phyloP scores from a whole-genome alignment of 1,140 invertebrate species.

The Papilio polyxenes region DNA sequence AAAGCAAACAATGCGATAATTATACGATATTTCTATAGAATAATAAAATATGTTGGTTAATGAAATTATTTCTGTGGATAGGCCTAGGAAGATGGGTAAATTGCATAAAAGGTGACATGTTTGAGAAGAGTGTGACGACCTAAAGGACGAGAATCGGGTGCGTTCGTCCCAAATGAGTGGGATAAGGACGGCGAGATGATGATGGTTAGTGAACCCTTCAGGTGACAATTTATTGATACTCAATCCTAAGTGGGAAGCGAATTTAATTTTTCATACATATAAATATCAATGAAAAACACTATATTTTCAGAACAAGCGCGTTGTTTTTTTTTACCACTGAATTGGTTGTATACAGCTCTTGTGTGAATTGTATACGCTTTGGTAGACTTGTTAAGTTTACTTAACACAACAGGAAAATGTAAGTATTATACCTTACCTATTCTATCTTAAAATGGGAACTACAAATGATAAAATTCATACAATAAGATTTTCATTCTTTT shows the following conservation, averaged over 20 bases:
- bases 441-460: background rate
- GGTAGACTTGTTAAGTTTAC: background rate
- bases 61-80: background rate
- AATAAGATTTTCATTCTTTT: too few species aligned
- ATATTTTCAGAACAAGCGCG: background rate
- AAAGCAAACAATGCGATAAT: background rate
- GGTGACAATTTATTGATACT: too few species aligned
- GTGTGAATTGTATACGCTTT: constrained; percentile 1
- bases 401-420: background rate
- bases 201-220: too few species aligned
- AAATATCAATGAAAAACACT: background rate
- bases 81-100: too few species aligned
- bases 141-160: too few species aligned
- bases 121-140: too few species aligned
- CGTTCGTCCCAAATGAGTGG: too few species aligned
- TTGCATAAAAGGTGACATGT: too few species aligned
- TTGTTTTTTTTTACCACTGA: background rate
- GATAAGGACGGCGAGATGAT: too few species aligned
- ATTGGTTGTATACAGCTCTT: background rate
- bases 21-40: background rate
- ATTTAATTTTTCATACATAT: background rate
- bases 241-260: too few species aligned
- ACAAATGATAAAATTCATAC: background rate
- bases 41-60: background rate
- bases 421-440: background rate